phyloP scores from a whole-genome alignment of 2,888 invertebrate genomes.

The Limnephilus auricula region DNA sequence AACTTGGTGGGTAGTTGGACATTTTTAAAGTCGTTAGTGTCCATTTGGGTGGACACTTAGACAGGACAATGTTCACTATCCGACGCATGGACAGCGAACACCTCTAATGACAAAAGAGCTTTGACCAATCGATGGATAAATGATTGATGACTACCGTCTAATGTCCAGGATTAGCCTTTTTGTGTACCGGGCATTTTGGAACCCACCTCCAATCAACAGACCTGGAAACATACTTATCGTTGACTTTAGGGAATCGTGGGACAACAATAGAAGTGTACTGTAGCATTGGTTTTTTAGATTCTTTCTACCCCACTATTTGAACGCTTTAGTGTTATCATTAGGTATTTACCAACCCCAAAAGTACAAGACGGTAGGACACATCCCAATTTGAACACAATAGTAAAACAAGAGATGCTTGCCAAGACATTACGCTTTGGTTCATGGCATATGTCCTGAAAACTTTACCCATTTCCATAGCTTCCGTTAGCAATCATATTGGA shows the following conservation, averaged over 20 bases:
- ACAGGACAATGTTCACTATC: conserved; percentile 28
- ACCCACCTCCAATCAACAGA: background rate
- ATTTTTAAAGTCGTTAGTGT: conserved; percentile 56
- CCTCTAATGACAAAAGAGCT: conserved; percentile 45
- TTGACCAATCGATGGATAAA: conserved; percentile 13
- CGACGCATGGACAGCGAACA: conserved; percentile 33
- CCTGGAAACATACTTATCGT: background rate
- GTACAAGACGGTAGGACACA: background rate
- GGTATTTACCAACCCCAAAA: background rate
- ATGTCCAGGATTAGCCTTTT: conserved; percentile 15
- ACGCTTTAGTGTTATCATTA: background rate
- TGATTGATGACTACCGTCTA: conserved; percentile 53
- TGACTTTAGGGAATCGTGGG: background rate
- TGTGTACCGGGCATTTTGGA: background rate
- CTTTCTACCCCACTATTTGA: background rate
- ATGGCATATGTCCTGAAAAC: conserved; percentile 33
- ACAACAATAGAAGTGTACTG: background rate
- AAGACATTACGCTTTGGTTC: conserved; percentile 27
- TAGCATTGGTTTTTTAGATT: background rate
- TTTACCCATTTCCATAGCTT: conserved; percentile 14
- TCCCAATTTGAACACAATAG: background rate
- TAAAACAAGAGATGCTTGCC: conserved; percentile 33
- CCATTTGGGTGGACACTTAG: conserved; percentile 58
- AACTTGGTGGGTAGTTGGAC: background rate
- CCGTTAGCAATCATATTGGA: background rate